Evolutionary conservation across 2,888 invertebrate genomes (phyloP).

Genomic region (Ellobium chinense): DNA sequence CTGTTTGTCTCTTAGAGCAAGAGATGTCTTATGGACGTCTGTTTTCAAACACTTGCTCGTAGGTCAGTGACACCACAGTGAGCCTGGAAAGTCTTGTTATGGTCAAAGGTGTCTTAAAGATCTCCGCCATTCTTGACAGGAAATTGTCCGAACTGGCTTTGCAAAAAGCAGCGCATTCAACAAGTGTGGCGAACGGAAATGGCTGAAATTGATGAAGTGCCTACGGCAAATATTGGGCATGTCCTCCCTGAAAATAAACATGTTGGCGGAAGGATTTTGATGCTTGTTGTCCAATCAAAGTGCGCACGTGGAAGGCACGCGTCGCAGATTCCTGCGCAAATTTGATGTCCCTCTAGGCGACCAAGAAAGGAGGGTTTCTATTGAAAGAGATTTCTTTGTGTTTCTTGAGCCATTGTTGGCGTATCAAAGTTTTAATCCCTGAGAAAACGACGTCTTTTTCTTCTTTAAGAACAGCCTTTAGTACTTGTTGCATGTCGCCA

Average conservation of each 20-base stretch:
- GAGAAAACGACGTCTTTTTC: not conserved
- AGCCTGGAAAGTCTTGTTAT: too few relatives aligned
- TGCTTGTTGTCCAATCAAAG: not conserved
- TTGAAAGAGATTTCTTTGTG: not conserved
- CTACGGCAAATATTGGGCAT: not conserved
- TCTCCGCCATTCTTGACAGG: too few relatives aligned
- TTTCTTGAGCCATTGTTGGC: not conserved
- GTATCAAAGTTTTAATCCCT: not conserved
- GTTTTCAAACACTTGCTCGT: too few relatives aligned
- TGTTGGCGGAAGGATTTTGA: not conserved
- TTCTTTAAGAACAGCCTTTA: not conserved
- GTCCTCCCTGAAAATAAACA: not conserved
- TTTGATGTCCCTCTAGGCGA: not conserved
- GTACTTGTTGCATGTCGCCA: not conserved
- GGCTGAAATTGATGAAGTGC: not conserved
- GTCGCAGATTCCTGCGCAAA: not conserved
- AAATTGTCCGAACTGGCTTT: too few relatives aligned
- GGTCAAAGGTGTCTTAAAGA: too few relatives aligned
- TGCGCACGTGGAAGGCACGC: not conserved
- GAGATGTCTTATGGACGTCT: too few relatives aligned
- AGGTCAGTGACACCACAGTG: too few relatives aligned
- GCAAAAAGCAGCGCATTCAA: not conserved
- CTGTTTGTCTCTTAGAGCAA: too few relatives aligned
- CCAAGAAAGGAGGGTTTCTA: not conserved
- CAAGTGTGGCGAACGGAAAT: not conserved